Evolutionary conservation across 2,113 vertebrate genomes (phyloP).

Genomic region (Symphodus melops): DNA sequence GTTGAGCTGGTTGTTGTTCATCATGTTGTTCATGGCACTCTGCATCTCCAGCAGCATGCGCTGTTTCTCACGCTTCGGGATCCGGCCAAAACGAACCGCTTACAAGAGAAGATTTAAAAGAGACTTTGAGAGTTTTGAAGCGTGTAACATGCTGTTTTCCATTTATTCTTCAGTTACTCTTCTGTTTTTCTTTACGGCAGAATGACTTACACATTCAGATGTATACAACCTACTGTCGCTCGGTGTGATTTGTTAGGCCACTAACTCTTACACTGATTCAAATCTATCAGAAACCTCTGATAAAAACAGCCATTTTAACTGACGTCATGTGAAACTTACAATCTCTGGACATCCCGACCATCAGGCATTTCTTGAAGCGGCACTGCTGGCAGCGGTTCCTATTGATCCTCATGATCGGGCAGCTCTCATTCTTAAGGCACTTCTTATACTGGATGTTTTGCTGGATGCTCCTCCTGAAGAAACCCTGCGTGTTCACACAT

Average conservation of each 20-base stretch:
- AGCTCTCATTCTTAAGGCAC: constrained; percentile 98
- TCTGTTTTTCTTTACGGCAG: too few species aligned
- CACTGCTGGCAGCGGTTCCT: constrained; percentile 98
- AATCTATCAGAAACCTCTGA: too few species aligned
- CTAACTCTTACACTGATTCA: too few species aligned
- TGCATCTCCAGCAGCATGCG: constrained; percentile 99
- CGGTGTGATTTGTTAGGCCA: too few species aligned
- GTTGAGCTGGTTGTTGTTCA: constrained; percentile 87
- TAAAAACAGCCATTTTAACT: too few species aligned
- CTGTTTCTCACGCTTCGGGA: constrained; percentile 98
- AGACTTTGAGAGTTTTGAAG: background rate
- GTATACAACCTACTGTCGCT: too few species aligned
- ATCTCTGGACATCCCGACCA: constrained; percentile 97
- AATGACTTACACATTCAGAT: too few species aligned
- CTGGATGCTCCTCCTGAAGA: constrained; percentile 98
- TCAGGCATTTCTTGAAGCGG: constrained; percentile 97
- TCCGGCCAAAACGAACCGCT: constrained; percentile 98
- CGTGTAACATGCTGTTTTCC: background rate
- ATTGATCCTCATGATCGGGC: constrained; percentile 97
- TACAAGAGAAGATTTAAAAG: constrained; percentile 14
- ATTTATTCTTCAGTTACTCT: background rate
- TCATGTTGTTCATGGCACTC: constrained; percentile 98
- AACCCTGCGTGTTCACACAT: constrained; percentile 85
- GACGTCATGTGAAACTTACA: constrained; percentile 81
- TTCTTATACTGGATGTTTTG: constrained; percentile 99